phyloP scores from a whole-genome alignment of 2,797 vertebrate genomes.

The Astyanax mexicanus region DNA sequence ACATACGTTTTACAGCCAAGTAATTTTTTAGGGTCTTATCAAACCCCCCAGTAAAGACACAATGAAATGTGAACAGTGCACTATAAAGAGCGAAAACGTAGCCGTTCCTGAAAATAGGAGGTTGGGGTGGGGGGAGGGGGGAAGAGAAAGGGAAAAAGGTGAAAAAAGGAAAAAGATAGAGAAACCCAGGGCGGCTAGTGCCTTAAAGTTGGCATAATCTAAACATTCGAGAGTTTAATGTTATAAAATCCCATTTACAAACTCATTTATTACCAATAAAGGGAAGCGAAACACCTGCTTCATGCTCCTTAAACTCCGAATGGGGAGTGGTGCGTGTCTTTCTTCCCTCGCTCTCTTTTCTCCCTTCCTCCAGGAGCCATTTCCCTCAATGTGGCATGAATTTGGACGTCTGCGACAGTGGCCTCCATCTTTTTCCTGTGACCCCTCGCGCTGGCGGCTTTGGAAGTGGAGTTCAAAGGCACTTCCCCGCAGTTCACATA shows the following conservation, averaged over 20 bases:
- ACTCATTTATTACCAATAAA: conserved; percentile 80
- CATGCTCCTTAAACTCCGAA: conserved; percentile 69
- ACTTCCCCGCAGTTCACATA: conserved; percentile 84
- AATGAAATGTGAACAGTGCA: conserved; percentile 54
- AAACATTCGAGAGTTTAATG: conserved; percentile 74
- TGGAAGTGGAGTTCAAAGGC: conserved; percentile 83
- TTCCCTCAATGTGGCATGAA: conserved; percentile 75
- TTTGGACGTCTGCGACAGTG: conserved; percentile 74
- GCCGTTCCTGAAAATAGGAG: conserved; percentile 21
- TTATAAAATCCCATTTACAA: conserved; percentile 78
- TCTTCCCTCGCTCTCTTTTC: conserved; percentile 13
- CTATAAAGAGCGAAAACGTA: conserved; percentile 61
- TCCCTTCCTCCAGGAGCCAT: conserved; percentile 47
- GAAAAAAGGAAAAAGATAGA: conserved; percentile 48
- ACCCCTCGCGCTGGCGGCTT: conserved; percentile 76
- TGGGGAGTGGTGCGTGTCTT: conserved; percentile 63
- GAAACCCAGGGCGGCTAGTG: conserved; percentile 35
- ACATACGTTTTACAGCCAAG: conserved; percentile 48
- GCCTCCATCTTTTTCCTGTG: conserved; percentile 73
- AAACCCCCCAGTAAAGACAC: conserved; percentile 58
- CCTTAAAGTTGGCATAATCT: conserved; percentile 64
- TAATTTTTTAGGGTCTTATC: conserved; percentile 60
- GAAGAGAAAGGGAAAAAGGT: conserved; percentile 1
- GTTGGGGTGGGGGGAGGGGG: background rate
- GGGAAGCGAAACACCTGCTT: conserved; percentile 75